phyloP scores from a whole-genome alignment of 1,140 invertebrate genomes.

The Spodoptera frugiperda region DNA sequence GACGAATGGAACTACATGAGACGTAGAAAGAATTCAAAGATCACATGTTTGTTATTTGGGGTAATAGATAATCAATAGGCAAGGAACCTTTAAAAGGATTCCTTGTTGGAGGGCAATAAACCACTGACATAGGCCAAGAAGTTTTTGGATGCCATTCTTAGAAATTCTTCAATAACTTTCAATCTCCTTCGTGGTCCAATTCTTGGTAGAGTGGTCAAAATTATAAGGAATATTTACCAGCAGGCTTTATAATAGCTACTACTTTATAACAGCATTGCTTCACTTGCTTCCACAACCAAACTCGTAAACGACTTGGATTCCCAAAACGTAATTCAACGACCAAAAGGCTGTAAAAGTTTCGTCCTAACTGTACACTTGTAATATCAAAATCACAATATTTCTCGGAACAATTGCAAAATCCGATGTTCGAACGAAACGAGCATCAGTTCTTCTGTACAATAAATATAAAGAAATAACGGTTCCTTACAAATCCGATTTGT shows the following conservation, averaged over 20 bases:
- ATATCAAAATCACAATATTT: slow-evolving; percentile 16
- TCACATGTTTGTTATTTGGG: neutral
- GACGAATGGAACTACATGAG: neutral
- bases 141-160: too few species aligned
- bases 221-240: too few species aligned
- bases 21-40: neutral
- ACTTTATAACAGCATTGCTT: too few species aligned
- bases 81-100: neutral
- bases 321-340: neutral
- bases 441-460: slow-evolving; percentile 9
- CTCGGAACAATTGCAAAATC: slow-evolving; percentile 7
- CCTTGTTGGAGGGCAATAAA: too few species aligned
- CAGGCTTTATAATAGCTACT: too few species aligned
- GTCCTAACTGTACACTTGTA: slow-evolving; percentile 3
- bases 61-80: neutral
- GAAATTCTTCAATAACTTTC: too few species aligned
- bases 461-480: slow-evolving; percentile 23
- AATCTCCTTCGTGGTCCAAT: too few species aligned
- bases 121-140: too few species aligned
- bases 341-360: neutral
- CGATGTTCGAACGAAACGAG: neutral
- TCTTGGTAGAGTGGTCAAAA: too few species aligned
- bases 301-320: too few species aligned
- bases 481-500: slow-evolving; percentile 10
- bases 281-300: too few species aligned